Evolutionary conservation across 2,888 invertebrate genomes (phyloP), one percentile per base, ranked within the genome.

Genomic region (Rambutsinella grinnellia): DNA sequence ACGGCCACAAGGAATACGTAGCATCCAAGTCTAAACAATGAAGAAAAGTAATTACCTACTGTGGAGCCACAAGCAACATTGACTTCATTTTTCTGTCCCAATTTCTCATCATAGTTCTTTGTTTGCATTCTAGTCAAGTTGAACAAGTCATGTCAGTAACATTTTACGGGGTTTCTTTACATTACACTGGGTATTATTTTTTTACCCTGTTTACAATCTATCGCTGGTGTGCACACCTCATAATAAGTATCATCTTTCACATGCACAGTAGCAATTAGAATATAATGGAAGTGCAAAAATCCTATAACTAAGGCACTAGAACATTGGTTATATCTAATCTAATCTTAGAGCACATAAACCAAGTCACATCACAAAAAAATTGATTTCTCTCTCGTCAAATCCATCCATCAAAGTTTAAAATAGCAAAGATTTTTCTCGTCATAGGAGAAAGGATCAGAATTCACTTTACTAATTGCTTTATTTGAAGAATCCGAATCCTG

Each of bases 21-120:
- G 51, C 69, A 69, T 15, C 36, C 51, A 19, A n/a, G n/a, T n/a
- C n/a, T n/a, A n/a, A n/a, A n/a, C 15, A 28, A 58, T 46, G 24
- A 3, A 49, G 24, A 13, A 66, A 36, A 47, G 26, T 53, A 61
- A 62, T 62, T 62, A 70, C 62, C 70, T n/a, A 54, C 46, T 63
- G 26, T 3, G 6, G 63, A 62, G 49, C 70, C 54, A 26, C 62
- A 15, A 56, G 56, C 70, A 65, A 26, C 71, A 70, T 70, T 72
- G 63, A 72, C 63, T 72, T 56, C 63, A 58, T 72, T 63, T 53
- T 72, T 24, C 27, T 72, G 71, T 6, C 71, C 71, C 65, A 72
- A 58, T 65, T 72, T 72, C 58, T 58, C 71, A 65, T 46, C 15
- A 24, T 23, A 46, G 36, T 61, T 36, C 23, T 54, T 44, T 24